Percentiles rank a stretch among this genome's conserved stretches.
Conservation (phyloP, 2,797 vertebrate species). For the Orestias chungarensis region DNA sequence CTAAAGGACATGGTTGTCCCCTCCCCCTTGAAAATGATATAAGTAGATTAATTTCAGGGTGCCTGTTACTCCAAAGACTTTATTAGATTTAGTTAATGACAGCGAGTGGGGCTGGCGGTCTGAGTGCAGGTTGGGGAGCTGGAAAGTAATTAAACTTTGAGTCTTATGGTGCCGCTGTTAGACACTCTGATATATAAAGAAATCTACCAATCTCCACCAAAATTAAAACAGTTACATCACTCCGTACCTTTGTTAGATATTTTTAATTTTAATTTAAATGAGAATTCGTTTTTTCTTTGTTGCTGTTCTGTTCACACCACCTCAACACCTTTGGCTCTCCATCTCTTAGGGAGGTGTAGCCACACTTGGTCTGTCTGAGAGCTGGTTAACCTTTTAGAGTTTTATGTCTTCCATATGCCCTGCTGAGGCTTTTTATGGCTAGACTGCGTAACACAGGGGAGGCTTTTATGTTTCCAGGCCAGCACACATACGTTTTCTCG, state of each 20-base stretch:
- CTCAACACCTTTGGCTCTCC: conserved; percentile 27
- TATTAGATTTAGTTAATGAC: conserved; percentile 83
- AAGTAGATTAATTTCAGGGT: conserved; percentile 82
- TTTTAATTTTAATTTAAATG: conserved; percentile 35
- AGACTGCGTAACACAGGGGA: conserved; percentile 63
- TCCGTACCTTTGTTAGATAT: conserved; percentile 62
- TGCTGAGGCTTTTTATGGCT: conserved; percentile 55
- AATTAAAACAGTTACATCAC: conserved; percentile 69
- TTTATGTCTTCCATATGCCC: conserved; percentile 80
- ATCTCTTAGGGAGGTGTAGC: conserved; percentile 56
- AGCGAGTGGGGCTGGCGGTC: conserved; percentile 68
- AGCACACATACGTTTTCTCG: conserved; percentile 75
- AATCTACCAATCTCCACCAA: conserved; percentile 76
- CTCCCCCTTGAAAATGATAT: conserved; percentile 69
- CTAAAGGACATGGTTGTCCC: conserved; percentile 62
- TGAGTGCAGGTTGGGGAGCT: conserved; percentile 76
- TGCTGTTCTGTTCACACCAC: conserved; percentile 27
- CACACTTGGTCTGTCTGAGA: conserved; percentile 40
- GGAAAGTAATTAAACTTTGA: conserved; percentile 78
- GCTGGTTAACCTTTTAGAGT: conserved; percentile 64
- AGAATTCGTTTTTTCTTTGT: conserved; percentile 25
- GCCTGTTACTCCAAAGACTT: conserved; percentile 80
- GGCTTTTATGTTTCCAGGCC: conserved; percentile 67
- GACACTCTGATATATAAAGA: conserved; percentile 75
- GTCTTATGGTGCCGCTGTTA: conserved; percentile 71